Base-by-base conservation (phyloP, 1,140 invertebrate species). In the Lucilia cuprina region DNA sequence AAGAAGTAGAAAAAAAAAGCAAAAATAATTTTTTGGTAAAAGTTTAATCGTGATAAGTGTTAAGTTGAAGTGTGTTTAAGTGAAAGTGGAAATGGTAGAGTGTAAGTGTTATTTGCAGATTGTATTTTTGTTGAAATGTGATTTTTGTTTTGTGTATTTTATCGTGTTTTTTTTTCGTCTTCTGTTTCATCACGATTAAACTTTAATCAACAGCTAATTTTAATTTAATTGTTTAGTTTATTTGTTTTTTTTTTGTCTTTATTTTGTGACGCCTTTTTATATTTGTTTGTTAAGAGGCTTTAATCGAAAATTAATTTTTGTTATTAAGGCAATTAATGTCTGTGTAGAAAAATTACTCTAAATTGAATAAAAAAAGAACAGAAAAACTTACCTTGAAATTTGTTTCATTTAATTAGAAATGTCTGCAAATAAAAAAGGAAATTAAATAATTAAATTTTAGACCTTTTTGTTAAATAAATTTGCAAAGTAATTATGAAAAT, bases 121-220 rank as follows among this genome's bases (percentile, higher is more conserved):
- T 55, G 65, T 70, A 21, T 70, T 19, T 70, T 21, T 70, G 65
- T 70, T 70, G 17, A 55, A 21, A 70, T 9, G 65, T 21, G n/a
- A 70, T 70, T 70, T 60, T 70, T 70, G 19, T 21, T 70, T 70
- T 70, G n/a, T 70, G 14, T 60, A n/a, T 60, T 30, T 60, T 60
- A 17, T 60, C 17, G 14, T 60, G n/a, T n/a, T 60, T 60, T 60
- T 60, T 14, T n/a, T 70, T 70, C n/a, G 5, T 60, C 14, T 60
- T 70, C 19, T 70, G n/a, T 70, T 70, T 70, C 19, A 70, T 70
- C 65, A 70, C 65, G 65, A 70, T 70, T 70, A 21, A 70, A 70
- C 65, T 70, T 19, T 25, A 70, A 70, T 70, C 65, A 70, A 70
- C 65, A 70, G 65, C n/a, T 70, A 70, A 70, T 70, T 21, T 70